Base-by-base conservation (phyloP, 1,140 invertebrate genomes). In the Drosophila albomicans region DNA sequence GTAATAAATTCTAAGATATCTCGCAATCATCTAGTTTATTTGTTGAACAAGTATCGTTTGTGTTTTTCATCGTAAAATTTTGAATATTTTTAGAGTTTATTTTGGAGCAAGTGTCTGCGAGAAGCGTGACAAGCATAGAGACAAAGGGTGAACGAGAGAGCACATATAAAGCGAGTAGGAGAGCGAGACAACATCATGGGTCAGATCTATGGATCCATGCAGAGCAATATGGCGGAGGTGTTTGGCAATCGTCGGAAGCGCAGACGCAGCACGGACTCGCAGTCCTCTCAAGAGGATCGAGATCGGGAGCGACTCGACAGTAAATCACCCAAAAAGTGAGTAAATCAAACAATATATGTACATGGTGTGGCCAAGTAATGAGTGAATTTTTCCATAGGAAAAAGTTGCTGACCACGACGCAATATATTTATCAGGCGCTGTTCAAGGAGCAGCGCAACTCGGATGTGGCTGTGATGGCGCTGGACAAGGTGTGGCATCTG, bases 361-460 rank as follows among this genome's bases (percentile, higher is more conserved):
- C 20, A 25, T 25, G 20, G 20, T 25, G 20, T 25, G 3, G 20
- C 11, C 8, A 25, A 49, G 2, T 52, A 52, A 28, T 63, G 63
- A 48, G 35, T 57, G 28, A 80, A 71, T 75, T 62, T 30, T 59
- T 54, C 6, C 16, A 38, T 70, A 96, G 96, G 81, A 95, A 95
- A 90, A 96, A 96, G 92, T 92, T 96, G n/a, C 90, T 94, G 20
- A 95, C 94, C 20, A 97, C 96, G 11, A 95, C 95, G 10, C 94
- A 96, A 75, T 97, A 97, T 81, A 97, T 97, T 75, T 97, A 96
- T 87, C 95, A 96, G 79, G 95, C 96, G 1, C 91, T 97, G 13
- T 97, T 96, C 91, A 93, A 96, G 82, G 96, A 97, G 92, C 95
- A 96, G 69, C 94, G 95, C 92, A 95, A 96, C 76, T 96, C 96